Evolutionary conservation across 2,888 invertebrate species (phyloP).

Genomic region (Scaeva pyrastri): DNA sequence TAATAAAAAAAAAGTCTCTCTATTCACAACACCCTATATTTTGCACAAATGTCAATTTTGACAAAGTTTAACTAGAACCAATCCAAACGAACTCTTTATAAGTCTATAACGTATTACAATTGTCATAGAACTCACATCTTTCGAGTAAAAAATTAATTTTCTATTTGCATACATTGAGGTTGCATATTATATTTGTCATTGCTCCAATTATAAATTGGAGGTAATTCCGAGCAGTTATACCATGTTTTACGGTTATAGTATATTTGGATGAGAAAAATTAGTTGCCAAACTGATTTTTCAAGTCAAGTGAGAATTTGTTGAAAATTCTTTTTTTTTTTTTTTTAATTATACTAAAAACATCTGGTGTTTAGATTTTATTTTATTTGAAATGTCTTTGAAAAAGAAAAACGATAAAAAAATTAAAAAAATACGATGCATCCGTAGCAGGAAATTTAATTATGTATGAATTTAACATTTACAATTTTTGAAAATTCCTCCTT

Average conservation of each 20-base stretch:
- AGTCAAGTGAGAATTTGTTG: conserved; percentile 20
- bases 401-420: not conserved
- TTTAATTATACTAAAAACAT: conserved; percentile 38
- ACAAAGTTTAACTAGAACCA: no score
- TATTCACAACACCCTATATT: no score
- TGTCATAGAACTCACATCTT: not conserved
- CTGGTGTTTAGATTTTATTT: conserved; percentile 35
- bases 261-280: conserved; percentile 43
- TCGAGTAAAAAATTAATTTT: conserved; percentile 37
- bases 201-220: conserved; percentile 61
- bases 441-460: conserved; percentile 65
- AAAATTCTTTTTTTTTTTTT: conserved; percentile 6
- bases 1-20: no score
- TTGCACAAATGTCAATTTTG: no score
- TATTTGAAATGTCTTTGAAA: not conserved
- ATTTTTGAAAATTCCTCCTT: conserved; percentile 6
- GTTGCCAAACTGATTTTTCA: conserved; percentile 50
- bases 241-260: not conserved
- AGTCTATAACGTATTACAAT: no score
- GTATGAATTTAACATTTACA: conserved; percentile 20
- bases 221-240: not conserved
- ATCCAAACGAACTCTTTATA: no score
- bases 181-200: conserved; percentile 65
- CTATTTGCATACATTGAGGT: conserved; percentile 67
- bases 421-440: conserved; percentile 11